Percentiles rank a stretch among this genome's conserved stretches.
phyloP scores from a whole-genome alignment of 2,888 invertebrate genomes.

The Pelosia muscerda region DNA sequence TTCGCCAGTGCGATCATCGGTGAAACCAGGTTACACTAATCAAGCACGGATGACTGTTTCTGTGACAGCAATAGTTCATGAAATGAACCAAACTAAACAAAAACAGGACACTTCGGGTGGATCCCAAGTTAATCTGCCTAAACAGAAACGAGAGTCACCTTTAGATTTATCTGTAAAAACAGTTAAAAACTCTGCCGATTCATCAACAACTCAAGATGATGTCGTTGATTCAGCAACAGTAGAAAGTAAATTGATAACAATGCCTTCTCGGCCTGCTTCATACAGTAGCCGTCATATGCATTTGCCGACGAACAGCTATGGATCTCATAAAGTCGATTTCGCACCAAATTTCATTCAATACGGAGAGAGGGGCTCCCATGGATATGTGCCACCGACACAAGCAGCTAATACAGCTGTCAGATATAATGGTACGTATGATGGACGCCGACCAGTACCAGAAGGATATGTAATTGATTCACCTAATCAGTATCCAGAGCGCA shows the following conservation, averaged over 20 bases:
- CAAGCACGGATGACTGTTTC: slow-evolving; percentile 83
- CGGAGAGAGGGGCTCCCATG: slow-evolving; percentile 70
- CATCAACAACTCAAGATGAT: slow-evolving; percentile 92
- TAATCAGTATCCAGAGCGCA: slow-evolving; percentile 71
- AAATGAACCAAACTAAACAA: slow-evolving; percentile 82
- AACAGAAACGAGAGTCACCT: slow-evolving; percentile 91
- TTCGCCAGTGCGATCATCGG: slow-evolving; percentile 71
- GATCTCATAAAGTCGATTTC: slow-evolving; percentile 92
- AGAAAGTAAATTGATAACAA: slow-evolving; percentile 70
- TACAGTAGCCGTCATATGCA: slow-evolving; percentile 63
- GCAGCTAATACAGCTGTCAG: slow-evolving; percentile 63
- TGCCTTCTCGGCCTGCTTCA: slow-evolving; percentile 70
- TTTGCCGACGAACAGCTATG: slow-evolving; percentile 62
- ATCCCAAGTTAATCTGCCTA: slow-evolving; percentile 74
- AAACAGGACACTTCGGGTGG: slow-evolving; percentile 90
- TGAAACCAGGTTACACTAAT: slow-evolving; percentile 75
- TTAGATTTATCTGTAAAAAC: slow-evolving; percentile 96
- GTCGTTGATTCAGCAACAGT: slow-evolving; percentile 79
- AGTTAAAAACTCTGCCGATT: slow-evolving; percentile 95
- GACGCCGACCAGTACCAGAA: slow-evolving; percentile 66
- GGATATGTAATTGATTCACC: slow-evolving; percentile 74
- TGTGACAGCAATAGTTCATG: slow-evolving; percentile 80
- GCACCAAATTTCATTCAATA: slow-evolving; percentile 90
- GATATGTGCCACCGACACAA: slow-evolving; percentile 59
- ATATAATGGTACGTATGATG: slow-evolving; percentile 74